Conservation (phyloP, 2,797 vertebrate species). For the Brachymystax lenok region DNA sequence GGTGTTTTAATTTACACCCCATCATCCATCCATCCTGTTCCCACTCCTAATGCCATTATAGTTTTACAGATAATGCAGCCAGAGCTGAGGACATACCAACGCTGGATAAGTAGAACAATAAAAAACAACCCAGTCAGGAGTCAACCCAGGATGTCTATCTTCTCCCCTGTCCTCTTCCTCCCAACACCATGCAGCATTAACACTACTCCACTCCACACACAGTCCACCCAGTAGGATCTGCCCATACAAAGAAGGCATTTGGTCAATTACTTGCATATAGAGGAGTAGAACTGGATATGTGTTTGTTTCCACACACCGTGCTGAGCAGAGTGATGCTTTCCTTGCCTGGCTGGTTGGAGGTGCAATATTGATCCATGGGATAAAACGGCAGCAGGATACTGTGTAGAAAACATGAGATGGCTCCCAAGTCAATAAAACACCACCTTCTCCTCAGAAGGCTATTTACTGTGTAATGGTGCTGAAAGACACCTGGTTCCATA, state of each 20-base stretch:
- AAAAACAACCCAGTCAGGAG: constrained; percentile 31
- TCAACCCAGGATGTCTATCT: constrained; percentile 23
- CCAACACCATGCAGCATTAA: constrained; percentile 7
- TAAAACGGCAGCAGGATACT: constrained; percentile 2
- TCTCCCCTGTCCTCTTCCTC: constrained; percentile 38
- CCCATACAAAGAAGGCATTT: constrained; percentile 36
- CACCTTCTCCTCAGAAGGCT: not conserved
- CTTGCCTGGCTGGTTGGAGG: constrained; percentile 17
- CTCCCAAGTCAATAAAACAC: constrained; percentile 29
- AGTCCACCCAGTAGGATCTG: constrained; percentile 26
- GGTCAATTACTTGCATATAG: constrained; percentile 46
- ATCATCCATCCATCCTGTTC: constrained; percentile 3
- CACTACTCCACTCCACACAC: constrained; percentile 35
- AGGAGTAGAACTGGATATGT: constrained; percentile 19
- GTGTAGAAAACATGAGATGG: constrained; percentile 22
- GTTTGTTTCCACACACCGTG: constrained; percentile 11
- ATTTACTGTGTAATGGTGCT: not conserved
- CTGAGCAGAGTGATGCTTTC: constrained; percentile 18
- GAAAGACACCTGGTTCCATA: not conserved
- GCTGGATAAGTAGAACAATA: constrained; percentile 38
- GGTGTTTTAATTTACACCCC: not conserved
- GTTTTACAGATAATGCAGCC: constrained; percentile 34
- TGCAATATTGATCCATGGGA: constrained; percentile 44
- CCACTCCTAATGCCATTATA: constrained; percentile 27
- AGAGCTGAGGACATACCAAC: constrained; percentile 36